Base-by-base conservation (phyloP, 1,140 invertebrate genomes). In the Brevipalpus yothersi region DNA sequence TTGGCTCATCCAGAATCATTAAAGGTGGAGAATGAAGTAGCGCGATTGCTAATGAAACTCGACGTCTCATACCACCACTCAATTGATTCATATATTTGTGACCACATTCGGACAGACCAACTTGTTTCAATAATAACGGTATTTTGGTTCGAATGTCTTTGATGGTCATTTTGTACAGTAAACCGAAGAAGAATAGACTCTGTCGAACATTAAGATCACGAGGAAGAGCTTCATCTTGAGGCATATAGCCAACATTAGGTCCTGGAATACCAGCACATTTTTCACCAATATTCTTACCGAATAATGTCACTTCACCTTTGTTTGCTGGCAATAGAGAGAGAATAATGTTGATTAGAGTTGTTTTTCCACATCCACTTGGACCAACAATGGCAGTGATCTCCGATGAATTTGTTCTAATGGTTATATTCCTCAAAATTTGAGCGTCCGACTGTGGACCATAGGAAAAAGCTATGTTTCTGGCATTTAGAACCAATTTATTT, bases 111-210 rank as follows among this genome's bases (percentile, higher is more conserved):
- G 86, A 86, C 63, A 92, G 72, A 71, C 89, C 84, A 7, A 92
- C 75, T 69, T 94, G 90, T 67, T 86, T 82, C 1, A 94, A 70
- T 4, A 96, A 75, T 72, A 94, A 94, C 60, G 82, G 78, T 62
- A 87, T 78, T 65, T 87, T 78, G 61, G 84, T 80, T 10, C 43
- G 10, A 41, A 68, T 31, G 1, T 43, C 11, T 12, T 55, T 56
- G 17, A 31, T 15, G 11, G 42, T 75, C 86, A 94, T 90, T 57
- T 85, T 83, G 68, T 90, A 87, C 65, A 95, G 84, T 78, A 85
- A 85, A 19, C 90, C 90, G 71, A 94, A 95, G 68, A 92, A 95
- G 75, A 84, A 80, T 79, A 95, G 82, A 0, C 88, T 94, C 69
- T 96, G 90, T 59, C 79, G 78, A 63, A 94, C 94, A 0, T 86